These are phyloP conservation scores for Nasonia oneida DNA, from an alignment of 2,888 invertebrate genomes.

Conservation along the genomic window DNA sequence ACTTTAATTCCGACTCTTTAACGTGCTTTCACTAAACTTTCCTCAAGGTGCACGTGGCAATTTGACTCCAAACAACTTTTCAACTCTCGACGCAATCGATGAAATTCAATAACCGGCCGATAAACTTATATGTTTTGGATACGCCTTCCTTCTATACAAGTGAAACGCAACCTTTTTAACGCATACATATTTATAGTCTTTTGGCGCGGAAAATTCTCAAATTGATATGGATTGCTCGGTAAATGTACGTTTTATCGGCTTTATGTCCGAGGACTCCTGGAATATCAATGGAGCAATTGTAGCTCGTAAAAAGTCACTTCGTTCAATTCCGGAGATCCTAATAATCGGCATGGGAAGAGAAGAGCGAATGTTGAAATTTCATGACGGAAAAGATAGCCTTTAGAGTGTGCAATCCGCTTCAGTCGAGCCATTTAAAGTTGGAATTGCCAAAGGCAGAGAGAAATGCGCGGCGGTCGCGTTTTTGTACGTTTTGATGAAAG, in stretches of 20 bases:
- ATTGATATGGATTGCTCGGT: slow-evolving; percentile 15
- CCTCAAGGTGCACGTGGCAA: no score
- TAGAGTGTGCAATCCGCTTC: neutral
- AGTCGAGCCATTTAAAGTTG: slow-evolving; percentile 17
- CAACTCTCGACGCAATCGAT: no score
- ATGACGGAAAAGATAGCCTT: neutral
- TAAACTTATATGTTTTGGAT: no score
- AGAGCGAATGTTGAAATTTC: slow-evolving; percentile 26
- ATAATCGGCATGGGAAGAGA: neutral
- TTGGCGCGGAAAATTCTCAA: neutral
- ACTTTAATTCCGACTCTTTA: no score
- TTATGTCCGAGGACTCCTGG: neutral
- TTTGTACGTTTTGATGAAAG: neutral
- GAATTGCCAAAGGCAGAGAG: slow-evolving; percentile 11
- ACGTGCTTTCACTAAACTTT: no score
- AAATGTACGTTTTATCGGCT: slow-evolving; percentile 27
- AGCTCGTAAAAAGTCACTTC: slow-evolving; percentile 11
- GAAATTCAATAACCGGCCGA: no score
- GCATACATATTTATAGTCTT: neutral
- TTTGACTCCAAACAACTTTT: no score
- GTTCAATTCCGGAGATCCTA: neutral
- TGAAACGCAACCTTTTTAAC: neutral
- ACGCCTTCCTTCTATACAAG: no score
- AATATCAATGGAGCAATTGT: slow-evolving; percentile 13
- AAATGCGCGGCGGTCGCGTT: neutral